Conservation (phyloP, 2,888 invertebrate species). For the Rhagium mordax region DNA sequence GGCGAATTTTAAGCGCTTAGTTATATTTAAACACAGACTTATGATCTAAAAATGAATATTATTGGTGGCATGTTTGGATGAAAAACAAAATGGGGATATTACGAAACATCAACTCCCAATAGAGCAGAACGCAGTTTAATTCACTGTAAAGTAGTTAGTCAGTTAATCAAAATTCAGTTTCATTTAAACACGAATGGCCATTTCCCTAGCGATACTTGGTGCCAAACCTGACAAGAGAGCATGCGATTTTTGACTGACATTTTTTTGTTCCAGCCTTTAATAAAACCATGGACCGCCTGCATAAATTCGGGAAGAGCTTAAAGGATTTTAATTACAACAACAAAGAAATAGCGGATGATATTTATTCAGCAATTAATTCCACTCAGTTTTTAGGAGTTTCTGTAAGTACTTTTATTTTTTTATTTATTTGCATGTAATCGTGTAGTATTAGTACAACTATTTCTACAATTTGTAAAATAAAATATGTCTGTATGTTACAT, state of each 20-base stretch:
- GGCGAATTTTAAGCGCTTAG: too few species aligned
- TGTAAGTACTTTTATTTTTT: slow-evolving; percentile 75
- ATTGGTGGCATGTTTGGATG: neutral
- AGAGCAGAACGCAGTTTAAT: neutral
- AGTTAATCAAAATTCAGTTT: slow-evolving; percentile 1
- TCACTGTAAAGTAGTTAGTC: slow-evolving; percentile 12
- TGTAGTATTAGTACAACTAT: too few species aligned
- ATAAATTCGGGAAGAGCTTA: slow-evolving; percentile 84
- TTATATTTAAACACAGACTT: too few species aligned
- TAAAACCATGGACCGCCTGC: slow-evolving; percentile 93
- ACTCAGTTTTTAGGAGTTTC: slow-evolving; percentile 98
- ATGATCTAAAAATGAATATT: too few species aligned
- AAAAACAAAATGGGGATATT: neutral
- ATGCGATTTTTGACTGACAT: neutral
- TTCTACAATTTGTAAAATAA: too few species aligned
- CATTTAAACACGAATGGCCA: too few species aligned
- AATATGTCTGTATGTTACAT: too few species aligned
- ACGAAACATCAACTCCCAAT: neutral
- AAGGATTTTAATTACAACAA: slow-evolving; percentile 98
- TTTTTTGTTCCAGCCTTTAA: slow-evolving; percentile 84
- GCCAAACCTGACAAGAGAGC: too few species aligned
- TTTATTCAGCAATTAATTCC: slow-evolving; percentile 98
- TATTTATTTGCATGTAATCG: neutral
- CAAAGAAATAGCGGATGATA: slow-evolving; percentile 94
- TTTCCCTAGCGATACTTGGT: too few species aligned